phyloP scores from a whole-genome alignment of 2,888 invertebrate species.

The Xanthia icteritia region DNA sequence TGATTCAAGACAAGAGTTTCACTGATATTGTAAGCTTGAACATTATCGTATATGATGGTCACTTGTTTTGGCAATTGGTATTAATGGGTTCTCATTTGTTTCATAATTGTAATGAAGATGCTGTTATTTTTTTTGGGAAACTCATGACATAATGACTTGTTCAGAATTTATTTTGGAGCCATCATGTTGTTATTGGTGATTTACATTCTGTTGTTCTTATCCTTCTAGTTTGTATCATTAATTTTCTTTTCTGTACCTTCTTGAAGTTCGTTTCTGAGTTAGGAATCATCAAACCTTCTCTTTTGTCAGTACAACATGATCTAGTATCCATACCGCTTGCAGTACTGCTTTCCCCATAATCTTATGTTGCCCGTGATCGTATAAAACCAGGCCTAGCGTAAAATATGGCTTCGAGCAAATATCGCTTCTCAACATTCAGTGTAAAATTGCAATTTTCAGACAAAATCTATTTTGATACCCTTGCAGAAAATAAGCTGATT shows the following conservation, averaged over 20 bases:
- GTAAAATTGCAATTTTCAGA: constrained; percentile 53
- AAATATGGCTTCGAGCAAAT: constrained; percentile 48
- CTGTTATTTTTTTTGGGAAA: not conserved
- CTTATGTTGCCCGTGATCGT: constrained; percentile 29
- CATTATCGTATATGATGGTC: constrained; percentile 19
- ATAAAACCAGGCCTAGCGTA: constrained; percentile 41
- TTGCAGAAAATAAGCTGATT: constrained; percentile 16
- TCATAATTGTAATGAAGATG: not conserved
- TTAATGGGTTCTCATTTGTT: constrained; percentile 36
- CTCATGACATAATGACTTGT: not conserved
- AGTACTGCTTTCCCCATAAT: constrained; percentile 48
- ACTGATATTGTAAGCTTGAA: constrained; percentile 18
- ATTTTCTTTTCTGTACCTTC: not conserved
- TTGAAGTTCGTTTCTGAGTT: not conserved
- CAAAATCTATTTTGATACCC: constrained; percentile 15
- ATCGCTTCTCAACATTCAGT: constrained; percentile 32
- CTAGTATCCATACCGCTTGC: constrained; percentile 7
- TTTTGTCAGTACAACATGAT: not conserved
- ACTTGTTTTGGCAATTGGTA: constrained; percentile 35
- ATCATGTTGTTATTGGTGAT: not conserved
- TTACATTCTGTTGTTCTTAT: not conserved
- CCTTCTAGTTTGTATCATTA: not conserved
- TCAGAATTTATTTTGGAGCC: not conserved
- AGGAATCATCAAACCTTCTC: not conserved
- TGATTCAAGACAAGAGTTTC: constrained; percentile 36